phyloP scores from a whole-genome alignment of 2,797 vertebrate genomes.

The Notoglanidium macrostoma region DNA sequence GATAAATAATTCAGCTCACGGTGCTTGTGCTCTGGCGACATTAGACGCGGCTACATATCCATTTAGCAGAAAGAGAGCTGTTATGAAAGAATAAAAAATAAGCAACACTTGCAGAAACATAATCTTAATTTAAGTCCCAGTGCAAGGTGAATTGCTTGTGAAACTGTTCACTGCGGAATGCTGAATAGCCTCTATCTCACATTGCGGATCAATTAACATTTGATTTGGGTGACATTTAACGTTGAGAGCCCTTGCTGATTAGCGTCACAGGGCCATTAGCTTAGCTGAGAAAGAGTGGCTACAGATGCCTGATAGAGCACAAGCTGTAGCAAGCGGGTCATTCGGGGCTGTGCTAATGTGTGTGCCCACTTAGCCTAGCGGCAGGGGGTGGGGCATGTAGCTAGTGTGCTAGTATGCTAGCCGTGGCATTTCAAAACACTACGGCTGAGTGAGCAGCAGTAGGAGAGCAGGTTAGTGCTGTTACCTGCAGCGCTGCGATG shows the following conservation, averaged over 20 bases:
- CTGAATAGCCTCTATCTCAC: constrained; percentile 2
- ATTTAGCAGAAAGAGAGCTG: constrained; percentile 23
- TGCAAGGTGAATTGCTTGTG: constrained; percentile 15
- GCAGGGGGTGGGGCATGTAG: constrained; percentile 6
- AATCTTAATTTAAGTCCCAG: constrained; percentile 23
- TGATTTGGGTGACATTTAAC: constrained; percentile 34
- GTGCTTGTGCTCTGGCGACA: constrained; percentile 5
- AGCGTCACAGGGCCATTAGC: constrained; percentile 25
- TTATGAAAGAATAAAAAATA: constrained; percentile 6
- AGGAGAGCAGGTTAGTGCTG: constrained; percentile 14
- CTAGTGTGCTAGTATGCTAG: background rate
- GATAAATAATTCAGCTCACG: constrained; percentile 38
- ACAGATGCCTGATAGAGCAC: constrained; percentile 4
- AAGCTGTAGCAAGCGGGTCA: constrained; percentile 10
- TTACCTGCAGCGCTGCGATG: background rate
- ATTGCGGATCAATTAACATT: constrained; percentile 33
- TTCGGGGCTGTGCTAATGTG: constrained; percentile 20
- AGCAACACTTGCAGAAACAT: background rate
- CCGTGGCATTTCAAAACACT: constrained; percentile 21
- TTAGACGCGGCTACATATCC: constrained; percentile 1
- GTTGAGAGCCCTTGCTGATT: constrained; percentile 38
- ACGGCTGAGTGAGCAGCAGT: constrained; percentile 20
- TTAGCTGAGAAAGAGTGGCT: constrained; percentile 8
- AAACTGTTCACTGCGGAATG: background rate
- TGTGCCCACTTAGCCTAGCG: constrained; percentile 34